Percentiles rank a stretch among this genome's conserved stretches.
These are phyloP conservation scores for Caenorhabditis japonica DNA, from an alignment of 2,888 invertebrate genomes.

Conservation along the genomic window DNA sequence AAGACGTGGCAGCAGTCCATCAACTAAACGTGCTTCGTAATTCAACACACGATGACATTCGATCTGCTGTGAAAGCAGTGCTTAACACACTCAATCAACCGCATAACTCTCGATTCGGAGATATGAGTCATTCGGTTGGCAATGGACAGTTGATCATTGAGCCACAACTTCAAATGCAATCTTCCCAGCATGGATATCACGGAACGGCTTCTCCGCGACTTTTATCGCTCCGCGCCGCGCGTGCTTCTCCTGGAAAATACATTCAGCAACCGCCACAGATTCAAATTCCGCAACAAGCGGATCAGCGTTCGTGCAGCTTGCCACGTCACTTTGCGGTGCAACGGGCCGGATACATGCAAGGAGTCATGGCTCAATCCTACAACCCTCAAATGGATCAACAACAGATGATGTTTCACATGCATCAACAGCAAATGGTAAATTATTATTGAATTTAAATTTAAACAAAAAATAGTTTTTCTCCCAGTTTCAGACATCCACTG, in stretches of 20 bases:
- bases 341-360: slow-evolving; percentile 1
- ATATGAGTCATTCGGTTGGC: slow-evolving; percentile 31
- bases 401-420: slow-evolving; percentile 28
- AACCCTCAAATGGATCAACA: slow-evolving; percentile 23
- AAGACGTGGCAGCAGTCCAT: slow-evolving; percentile 54
- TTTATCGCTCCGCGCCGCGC: slow-evolving; percentile 43
- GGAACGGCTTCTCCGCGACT: slow-evolving; percentile 44
- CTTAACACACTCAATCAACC: slow-evolving; percentile 60
- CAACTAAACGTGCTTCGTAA: slow-evolving; percentile 65
- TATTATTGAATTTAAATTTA: neutral
- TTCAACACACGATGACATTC: slow-evolving; percentile 68
- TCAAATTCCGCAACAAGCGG: slow-evolving; percentile 6
- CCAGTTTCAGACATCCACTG: slow-evolving; percentile 21
- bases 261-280: slow-evolving; percentile 10
- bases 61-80: slow-evolving; percentile 60
- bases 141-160: slow-evolving; percentile 10
- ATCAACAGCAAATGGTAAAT: slow-evolving; percentile 25
- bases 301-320: slow-evolving; percentile 56
- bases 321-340: slow-evolving; percentile 50
- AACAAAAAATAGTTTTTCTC: neutral
- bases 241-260: slow-evolving; percentile 57
- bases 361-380: slow-evolving; percentile 34
- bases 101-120: slow-evolving; percentile 23
- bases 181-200: slow-evolving; percentile 29
- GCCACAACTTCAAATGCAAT: slow-evolving; percentile 42